Base-by-base conservation (phyloP, 64 coral and sea anemone species). In the Stichodactyla mertensii region DNA sequence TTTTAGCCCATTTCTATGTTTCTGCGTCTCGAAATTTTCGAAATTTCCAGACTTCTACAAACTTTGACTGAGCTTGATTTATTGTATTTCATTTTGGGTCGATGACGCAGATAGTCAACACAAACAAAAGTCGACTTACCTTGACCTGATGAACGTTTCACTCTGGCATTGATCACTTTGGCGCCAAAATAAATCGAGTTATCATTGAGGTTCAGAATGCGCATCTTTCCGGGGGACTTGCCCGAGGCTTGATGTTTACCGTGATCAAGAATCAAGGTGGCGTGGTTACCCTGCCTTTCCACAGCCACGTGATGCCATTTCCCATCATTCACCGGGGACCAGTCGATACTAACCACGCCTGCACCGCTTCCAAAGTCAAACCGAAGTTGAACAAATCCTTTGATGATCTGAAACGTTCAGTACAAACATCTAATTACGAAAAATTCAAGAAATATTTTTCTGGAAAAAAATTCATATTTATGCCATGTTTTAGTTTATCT, bases 221-320 rank as follows among this genome's bases (percentile, higher is more conserved):
- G 90, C 96, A 98, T 98, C 60, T 85, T 92, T 51, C 96, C 96
- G 0, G 96, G 93, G 58, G 96, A 94, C 85, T 95, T 85, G 57
- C 90, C 88, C 66, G 86, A 87, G 52, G 85, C 92, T 54, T 89
- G 90, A 64, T 94, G 88, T 20, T 89, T 84, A 14, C 92, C 92
- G 28, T 91, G 77, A 82, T 98, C 93, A 22, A 98, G 67, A 4
- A 89, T 95, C 16, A 98, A 56, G 8, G 89, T 94, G 55, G 93
- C 96, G 90, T 98, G 87, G 90, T 94, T 98, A 84, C 93, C 92
- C 77, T 98, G 93, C 52, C 96, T 87, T 82, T 87, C 86, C n/a
- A 98, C 87, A 55, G 87, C 82, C 71, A 98, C 93, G 84, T 98
- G 92, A 88, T 98, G 93, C 96, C 96, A 98, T 85, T 89, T 98